These are phyloP conservation scores for Laticauda laticaudata DNA, from an alignment of 2,113 vertebrate species.

Conservation along the genomic window DNA sequence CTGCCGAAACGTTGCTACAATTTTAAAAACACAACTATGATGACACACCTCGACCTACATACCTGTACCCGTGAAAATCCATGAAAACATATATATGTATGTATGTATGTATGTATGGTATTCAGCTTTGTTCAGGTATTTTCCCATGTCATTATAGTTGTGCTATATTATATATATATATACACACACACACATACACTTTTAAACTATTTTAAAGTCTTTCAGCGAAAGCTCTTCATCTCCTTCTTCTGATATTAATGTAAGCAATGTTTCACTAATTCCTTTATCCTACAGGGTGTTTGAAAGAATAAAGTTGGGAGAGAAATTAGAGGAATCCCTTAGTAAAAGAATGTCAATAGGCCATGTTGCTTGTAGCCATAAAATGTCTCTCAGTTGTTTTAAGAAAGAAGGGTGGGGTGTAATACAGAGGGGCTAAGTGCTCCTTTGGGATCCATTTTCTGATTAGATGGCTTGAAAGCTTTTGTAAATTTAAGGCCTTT, in stretches of 20 bases:
- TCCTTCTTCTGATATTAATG: not conserved
- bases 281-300: not conserved
- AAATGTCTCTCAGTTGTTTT: slow-evolving; percentile 34
- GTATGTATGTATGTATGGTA: no score
- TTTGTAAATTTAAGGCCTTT: slow-evolving; percentile 61
- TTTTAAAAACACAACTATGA: no score
- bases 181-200: no score
- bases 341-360: not conserved
- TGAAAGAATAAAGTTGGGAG: not conserved
- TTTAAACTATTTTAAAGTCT: not conserved
- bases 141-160: no score
- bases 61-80: no score
- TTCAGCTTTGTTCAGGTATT: no score
- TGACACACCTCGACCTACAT: no score
- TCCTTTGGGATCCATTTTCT: slow-evolving; percentile 52
- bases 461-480: slow-evolving; percentile 47
- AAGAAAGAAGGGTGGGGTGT: not conserved
- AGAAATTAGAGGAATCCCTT: not conserved
- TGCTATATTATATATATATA: no score
- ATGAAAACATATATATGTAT: no score
- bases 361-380: slow-evolving; percentile 36
- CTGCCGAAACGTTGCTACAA: no score
- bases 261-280: no score
- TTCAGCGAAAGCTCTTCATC: not conserved
- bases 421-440: slow-evolving; percentile 29